Evolutionary conservation across 1,140 invertebrate genomes (phyloP), one percentile per base, ranked within the genome.

Genomic region (Papilio polytes): DNA sequence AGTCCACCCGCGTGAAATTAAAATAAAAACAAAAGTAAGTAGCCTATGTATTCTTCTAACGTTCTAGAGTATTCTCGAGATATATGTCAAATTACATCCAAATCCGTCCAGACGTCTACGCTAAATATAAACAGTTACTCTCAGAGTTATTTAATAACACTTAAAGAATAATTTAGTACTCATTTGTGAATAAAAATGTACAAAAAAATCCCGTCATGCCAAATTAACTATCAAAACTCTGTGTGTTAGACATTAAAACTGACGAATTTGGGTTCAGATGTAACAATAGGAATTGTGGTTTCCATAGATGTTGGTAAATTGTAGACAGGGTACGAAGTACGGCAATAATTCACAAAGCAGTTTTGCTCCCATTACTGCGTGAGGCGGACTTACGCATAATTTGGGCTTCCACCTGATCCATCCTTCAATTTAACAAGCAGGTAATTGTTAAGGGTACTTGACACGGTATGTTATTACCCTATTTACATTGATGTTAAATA

Each of bases 291-390:
- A 63, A 26, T 63, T 63, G 20, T 26, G 20, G 59, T 63, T 63
- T 12, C 59, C 22, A 26, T 63, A 12, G 59, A 63, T 26, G 20
- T 22, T 22, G 12, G 9, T 20, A 63, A 63, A 63, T 59, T 63
- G 59, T 22, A 20, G 48, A 51, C 20, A 63, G 59, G 22, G 59
- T 63, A 63, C 22, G 59, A 63, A 63, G 10, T 63, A n/a, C 20
- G 59, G 59, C 20, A 63, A 63, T 22, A 63, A 63, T 63, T 63
- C 59, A 63, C 59, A 63, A 63, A 63, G 59, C 59, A 63, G 59
- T 63, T 63, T 63, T 26, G 59, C 59, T 63, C 20, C 56, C 59
- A 63, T 63, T 63, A 63, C 59, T 22, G 59, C 59, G 22, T 63
- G 20, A 63, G 59, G 59, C 20, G 9, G 59, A 63, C 59, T 26